Base-by-base conservation (phyloP, 2,113 vertebrate genomes). In the Psilopsiagon aurifrons region DNA sequence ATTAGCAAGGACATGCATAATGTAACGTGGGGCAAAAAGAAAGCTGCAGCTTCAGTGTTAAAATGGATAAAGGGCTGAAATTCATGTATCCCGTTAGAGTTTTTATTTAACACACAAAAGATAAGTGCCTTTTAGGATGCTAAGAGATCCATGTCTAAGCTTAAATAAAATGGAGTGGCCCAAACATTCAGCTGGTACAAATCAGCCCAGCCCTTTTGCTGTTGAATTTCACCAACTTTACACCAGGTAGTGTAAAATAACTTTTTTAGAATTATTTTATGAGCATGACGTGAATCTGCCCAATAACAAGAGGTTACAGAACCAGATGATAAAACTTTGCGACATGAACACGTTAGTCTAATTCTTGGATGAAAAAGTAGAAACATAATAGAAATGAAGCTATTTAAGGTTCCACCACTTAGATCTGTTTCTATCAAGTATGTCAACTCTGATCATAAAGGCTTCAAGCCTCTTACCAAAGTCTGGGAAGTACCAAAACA, bases 61-160 rank as follows among this genome's bases (percentile, higher is more conserved):
- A 75, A 94, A 91, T 46, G 69, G 85, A 96, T 94, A 92, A 95
- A 82, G 15, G 62, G 41, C 73, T 92, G 62, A 59, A 94, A 92
- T 69, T 60, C 43, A 83, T 60, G 60, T 28, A 88, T 75, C 83
- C 35, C 60, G 75, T 92, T 88, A 86, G 29, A 92, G 75, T 29
- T 90, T 94, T 78, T 85, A 91, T 73, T 94, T 90, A 90, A 83
- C 83, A 82, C 39, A 73, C 44, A 76, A 69, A 90, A 88, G 67
- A 29, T 63, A 94, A 93, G 64, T 92, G 90, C 35, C 80, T 92
- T 86, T 95, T 84, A 90, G 60, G 69, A 82, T 41, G 43, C 66
- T 78, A 75, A 70, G 51, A 83, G 66, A 86, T 63, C 51, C 47
- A 57, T 41, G 57, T 55, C 33, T 52, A 57, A 81, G 39, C 44